These are phyloP conservation scores for Oriolus oriolus DNA, from an alignment of 2,113 vertebrate genomes.

Conservation along the genomic window DNA sequence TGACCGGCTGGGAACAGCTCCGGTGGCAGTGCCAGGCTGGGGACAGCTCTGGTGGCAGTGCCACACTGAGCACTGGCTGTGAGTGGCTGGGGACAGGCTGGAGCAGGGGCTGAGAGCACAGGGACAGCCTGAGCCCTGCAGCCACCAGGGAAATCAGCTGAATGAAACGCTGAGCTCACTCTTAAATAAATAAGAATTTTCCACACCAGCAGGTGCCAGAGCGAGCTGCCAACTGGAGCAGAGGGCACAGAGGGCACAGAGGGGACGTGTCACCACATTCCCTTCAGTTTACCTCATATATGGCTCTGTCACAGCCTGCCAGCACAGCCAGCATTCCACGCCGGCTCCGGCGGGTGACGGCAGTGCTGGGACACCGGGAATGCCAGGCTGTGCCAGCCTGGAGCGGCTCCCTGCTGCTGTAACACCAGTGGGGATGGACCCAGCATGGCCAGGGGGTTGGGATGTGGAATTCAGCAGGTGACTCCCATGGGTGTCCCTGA, in stretches of 20 bases:
- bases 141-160: not conserved
- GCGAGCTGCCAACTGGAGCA: not conserved
- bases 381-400: not conserved
- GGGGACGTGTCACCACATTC: not conserved
- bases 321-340: not conserved
- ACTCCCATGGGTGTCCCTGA: not conserved
- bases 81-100: not conserved
- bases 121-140: not conserved
- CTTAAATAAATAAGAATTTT: not conserved
- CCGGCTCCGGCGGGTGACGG: not conserved
- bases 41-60: not conserved
- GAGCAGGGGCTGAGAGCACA: not conserved
- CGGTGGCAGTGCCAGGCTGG: not conserved
- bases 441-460: accelerated
- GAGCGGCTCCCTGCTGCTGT: not conserved
- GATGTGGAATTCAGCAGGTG: not conserved
- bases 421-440: not conserved
- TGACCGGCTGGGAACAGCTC: not conserved
- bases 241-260: not conserved
- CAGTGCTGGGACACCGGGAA: not conserved
- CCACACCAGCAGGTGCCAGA: not conserved
- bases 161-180: not conserved
- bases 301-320: not conserved
- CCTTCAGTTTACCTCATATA: not conserved
- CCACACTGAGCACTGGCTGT: accelerated